A percentile compares a stretch with the other conserved stretches of the same genome.
Conservation (phyloP, 2,113 vertebrate species). For the Melospiza georgiana region DNA sequence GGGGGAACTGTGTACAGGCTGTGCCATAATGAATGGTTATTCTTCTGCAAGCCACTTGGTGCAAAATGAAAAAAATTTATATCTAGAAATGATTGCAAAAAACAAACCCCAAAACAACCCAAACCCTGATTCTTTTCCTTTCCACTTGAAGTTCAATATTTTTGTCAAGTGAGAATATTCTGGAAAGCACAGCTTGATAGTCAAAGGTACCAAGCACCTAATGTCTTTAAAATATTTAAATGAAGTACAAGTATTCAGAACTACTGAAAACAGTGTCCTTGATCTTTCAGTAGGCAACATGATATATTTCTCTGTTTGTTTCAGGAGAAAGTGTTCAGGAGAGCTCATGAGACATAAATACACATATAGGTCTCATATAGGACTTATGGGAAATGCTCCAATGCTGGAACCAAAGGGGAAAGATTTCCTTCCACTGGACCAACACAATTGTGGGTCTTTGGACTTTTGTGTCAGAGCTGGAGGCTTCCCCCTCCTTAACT, state of each 20-base stretch:
- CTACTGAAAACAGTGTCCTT: background rate
- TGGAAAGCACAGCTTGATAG: background rate
- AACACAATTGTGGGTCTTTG: background rate
- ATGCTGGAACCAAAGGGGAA: background rate
- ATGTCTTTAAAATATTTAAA: background rate
- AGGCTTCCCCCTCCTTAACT: background rate
- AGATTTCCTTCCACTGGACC: background rate
- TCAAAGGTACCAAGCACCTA: background rate
- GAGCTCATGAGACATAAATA: background rate
- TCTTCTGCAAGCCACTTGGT: background rate
- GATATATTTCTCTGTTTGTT: background rate
- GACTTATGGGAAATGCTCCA: background rate
- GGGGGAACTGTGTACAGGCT: background rate
- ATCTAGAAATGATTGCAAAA: background rate
- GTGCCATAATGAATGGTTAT: background rate
- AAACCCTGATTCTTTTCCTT: background rate
- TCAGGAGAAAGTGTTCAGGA: background rate
- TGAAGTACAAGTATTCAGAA: background rate
- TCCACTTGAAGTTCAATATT: background rate
- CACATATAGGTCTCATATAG: fast-evolving
- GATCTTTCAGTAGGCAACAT: background rate
- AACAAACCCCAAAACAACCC: background rate
- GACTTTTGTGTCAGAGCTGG: background rate
- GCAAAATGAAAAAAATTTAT: background rate
- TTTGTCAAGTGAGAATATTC: background rate